Base-by-base conservation (phyloP, 2,888 invertebrate genomes). In the Cybosia mesomella region DNA sequence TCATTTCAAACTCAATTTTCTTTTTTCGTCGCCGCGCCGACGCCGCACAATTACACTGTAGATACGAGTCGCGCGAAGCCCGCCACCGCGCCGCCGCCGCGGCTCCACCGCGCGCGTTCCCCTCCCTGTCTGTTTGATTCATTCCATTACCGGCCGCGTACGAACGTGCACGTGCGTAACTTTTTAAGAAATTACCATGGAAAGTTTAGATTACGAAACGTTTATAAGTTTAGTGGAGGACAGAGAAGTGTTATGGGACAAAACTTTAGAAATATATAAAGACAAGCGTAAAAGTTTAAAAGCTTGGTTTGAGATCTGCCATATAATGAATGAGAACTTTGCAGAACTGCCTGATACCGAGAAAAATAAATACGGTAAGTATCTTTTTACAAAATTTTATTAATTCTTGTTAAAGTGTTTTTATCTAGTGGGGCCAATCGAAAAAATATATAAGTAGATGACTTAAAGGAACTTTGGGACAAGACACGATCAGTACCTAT, bases 121-220 rank as follows among this genome's bases (percentile, higher is more conserved):
- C 65, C 65, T 58, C 65, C 49, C 18, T 65, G 39, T 43, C 57
- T 65, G 15, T 61, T 65, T 64, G 64, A 64, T 64, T 64, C 65
- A 65, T 65, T 65, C 57, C 65, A 62, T 67, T 67, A 43, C 65
- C 65, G 65, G 58, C 58, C 22, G 64, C 64, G 39, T 55, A 63
- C 7, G 66, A 59, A 66, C 39, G 24, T 63, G 66, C 63, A 67
- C 32, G 63, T 64, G 64, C 57, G 64, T 62, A 49, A 64, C 61
- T 66, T 66, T 70, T 70, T 68, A 59, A 63, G 55, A 58, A 66
- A 59, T 63, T 54, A 68, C 5, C 65, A 63, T 68, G 68, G 66
- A 66, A 60, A 71, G 49, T 63, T 71, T 68, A 68, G 63, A 66
- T 71, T 72, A 72, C 53, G 72, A 72, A 54, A 64, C 61, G 62